Conservation (phyloP, 1,140 invertebrate species). For the Trichonephila inaurata region DNA sequence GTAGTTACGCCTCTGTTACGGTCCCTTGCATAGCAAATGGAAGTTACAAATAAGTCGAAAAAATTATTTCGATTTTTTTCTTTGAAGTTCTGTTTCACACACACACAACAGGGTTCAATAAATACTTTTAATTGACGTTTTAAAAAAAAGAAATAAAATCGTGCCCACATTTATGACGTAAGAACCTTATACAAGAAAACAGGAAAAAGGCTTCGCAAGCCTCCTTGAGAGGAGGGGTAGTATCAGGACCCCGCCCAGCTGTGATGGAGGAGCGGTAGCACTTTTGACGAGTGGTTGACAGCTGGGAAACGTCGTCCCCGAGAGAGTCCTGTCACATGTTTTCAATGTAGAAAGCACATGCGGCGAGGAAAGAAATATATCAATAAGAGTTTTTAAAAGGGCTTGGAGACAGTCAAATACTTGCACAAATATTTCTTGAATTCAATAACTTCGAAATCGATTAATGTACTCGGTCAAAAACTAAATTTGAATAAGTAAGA, state of each 20-base stretch:
- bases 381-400: too few species aligned
- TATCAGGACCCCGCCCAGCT: too few species aligned
- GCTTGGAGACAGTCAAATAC: too few species aligned
- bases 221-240: background rate
- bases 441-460: too few species aligned
- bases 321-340: background rate
- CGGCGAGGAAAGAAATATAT: background rate
- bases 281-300: conserved; percentile 63
- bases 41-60: too few species aligned
- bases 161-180: background rate
- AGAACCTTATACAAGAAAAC: background rate
- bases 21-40: too few species aligned
- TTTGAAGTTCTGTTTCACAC: background rate
- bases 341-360: background rate
- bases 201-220: background rate
- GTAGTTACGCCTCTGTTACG: too few species aligned
- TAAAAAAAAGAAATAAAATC: background rate
- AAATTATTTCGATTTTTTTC: background rate
- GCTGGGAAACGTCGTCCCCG: conserved; percentile 33
- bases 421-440: too few species aligned
- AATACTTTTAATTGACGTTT: background rate
- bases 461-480: too few species aligned
- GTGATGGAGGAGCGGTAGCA: conserved; percentile 52
- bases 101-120: background rate
- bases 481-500: too few species aligned